Evolutionary conservation across 2,113 vertebrate genomes (phyloP), one percentile per base, ranked within the genome.

Genomic region (Spheniscus mendiculus): DNA sequence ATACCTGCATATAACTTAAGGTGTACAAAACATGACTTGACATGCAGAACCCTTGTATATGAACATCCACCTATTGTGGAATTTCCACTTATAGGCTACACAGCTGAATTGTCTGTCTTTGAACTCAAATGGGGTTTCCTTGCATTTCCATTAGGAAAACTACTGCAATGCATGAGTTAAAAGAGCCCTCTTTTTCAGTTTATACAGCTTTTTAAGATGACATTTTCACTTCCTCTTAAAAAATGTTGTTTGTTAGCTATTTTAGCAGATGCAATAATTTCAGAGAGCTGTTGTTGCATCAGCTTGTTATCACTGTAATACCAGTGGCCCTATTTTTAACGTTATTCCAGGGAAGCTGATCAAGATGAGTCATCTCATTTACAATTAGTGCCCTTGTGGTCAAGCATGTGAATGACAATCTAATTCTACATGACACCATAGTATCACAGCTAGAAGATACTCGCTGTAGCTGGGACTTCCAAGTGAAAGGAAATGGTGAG

Each of bases 301-400:
- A 85, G 44, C 27, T 85, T 91, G 52, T 52, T 89, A 56, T 66
- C 19, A 18, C 62, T 86, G 10, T 81, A 74, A 89, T 55, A 69
- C 13, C 49, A 61, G 19, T 58, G 29, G 22, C n/a, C 18, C 79
- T 90, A 86, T 92, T 94, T 96, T 95, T 77, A 88, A 55, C 22
- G 8, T 83, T 86, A 29, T 53, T 69, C 53, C 50, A 83, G 38
- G 59, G 71, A 86, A 86, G 82, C 25, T 92, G 79, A 88, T 91
- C 66, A 74, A 83, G 36, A 95, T 88, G 90, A 88, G 27, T 93
- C 78, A 91, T 85, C 44, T 69, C 21, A 63, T 83, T 94, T 86
- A 62, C 19, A 65, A 25, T 79, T 90, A 59, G 30, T 44, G 34
- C 29, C 36, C 72, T 88, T 67, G 34, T 88, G 92, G 84, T 85